These are phyloP conservation scores for Amniataba percoides DNA, from an alignment of 2,797 vertebrate genomes.

Conservation along the genomic window DNA sequence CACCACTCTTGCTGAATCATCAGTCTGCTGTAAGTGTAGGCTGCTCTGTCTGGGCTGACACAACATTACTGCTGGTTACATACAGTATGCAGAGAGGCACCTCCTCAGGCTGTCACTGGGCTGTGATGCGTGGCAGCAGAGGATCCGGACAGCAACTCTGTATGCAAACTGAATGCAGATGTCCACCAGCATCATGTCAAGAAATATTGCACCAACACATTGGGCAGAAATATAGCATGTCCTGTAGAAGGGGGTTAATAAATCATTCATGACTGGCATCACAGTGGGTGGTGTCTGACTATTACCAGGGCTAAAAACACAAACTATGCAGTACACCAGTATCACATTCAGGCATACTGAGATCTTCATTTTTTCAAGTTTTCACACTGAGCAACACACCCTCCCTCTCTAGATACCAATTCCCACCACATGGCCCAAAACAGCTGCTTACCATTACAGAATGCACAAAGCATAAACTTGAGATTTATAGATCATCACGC, in stretches of 20 bases:
- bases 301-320: slow-evolving; percentile 23
- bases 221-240: slow-evolving; percentile 14
- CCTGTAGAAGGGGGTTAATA: slow-evolving; percentile 24
- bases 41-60: slow-evolving; percentile 69
- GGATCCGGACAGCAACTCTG: slow-evolving; percentile 20
- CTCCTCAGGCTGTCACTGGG: slow-evolving; percentile 40
- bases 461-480: slow-evolving; percentile 22
- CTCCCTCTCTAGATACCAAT: slow-evolving; percentile 2
- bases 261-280: slow-evolving; percentile 73
- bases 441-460: slow-evolving; percentile 17
- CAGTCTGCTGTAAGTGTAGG: slow-evolving; percentile 67
- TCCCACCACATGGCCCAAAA: slow-evolving; percentile 14
- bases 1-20: slow-evolving; percentile 78
- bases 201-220: not conserved
- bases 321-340: slow-evolving; percentile 30
- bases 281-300: slow-evolving; percentile 54
- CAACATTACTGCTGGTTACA: slow-evolving; percentile 49
- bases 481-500: slow-evolving; percentile 23
- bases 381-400: not conserved
- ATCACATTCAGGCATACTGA: slow-evolving; percentile 17
- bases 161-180: slow-evolving; percentile 26
- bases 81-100: slow-evolving; percentile 54
- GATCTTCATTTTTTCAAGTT: not conserved
- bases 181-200: slow-evolving; percentile 4
- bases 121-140: slow-evolving; percentile 16